Evolutionary conservation across 2,797 vertebrate genomes (phyloP).

Genomic region (Leptoclinus maculatus): DNA sequence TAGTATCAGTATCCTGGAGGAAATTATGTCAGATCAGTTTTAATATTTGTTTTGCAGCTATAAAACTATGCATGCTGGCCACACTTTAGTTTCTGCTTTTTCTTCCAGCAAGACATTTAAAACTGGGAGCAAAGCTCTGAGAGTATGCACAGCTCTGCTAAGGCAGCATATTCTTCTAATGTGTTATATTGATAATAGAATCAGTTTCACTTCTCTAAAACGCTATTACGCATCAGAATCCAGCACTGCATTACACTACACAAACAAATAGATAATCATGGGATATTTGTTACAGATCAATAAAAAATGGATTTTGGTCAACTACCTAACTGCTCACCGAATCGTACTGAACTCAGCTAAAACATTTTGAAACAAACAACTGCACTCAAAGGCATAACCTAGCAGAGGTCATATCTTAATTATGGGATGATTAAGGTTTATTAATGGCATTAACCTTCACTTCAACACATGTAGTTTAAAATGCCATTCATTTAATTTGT

Average conservation of each 20-base stretch:
- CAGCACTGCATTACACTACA: background rate
- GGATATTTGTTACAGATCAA: background rate
- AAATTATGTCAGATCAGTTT: constrained; percentile 3
- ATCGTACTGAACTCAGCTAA: background rate
- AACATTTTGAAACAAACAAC: background rate
- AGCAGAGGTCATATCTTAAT: background rate
- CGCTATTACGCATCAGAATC: background rate
- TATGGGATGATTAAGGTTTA: background rate
- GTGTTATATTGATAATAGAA: background rate
- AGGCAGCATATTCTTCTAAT: background rate
- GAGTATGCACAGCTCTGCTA: background rate
- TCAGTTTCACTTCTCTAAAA: background rate
- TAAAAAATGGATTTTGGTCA: background rate
- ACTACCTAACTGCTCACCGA: background rate
- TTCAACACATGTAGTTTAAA: background rate
- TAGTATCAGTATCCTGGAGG: constrained; percentile 8
- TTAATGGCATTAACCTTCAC: background rate
- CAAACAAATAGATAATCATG: background rate
- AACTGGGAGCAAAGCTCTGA: background rate
- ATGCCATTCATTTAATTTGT: too few relatives aligned
- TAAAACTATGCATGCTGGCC: background rate
- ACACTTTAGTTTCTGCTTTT: background rate
- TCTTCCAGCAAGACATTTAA: background rate
- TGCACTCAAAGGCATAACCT: background rate
- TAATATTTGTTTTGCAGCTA: background rate